phyloP scores from a whole-genome alignment of 2,797 vertebrate species.

The Benthosema pterotum region DNA sequence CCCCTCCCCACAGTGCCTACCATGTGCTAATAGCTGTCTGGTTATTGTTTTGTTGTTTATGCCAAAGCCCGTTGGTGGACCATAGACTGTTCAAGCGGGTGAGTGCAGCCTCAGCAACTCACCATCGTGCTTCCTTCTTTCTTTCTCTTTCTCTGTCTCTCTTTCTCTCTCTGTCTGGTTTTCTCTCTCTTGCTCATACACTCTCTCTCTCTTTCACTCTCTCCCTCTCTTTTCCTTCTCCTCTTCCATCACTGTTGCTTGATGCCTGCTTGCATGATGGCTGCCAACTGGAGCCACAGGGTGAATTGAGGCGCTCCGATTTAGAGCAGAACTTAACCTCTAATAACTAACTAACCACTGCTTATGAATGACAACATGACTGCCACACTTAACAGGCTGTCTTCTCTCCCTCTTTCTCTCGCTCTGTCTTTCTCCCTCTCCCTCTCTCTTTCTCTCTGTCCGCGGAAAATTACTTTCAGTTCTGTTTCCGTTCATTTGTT shows the following conservation, averaged over 20 bases:
- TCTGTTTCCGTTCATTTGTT: constrained; percentile 30
- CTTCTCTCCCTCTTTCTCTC: constrained; percentile 25
- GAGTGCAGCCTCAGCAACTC: constrained; percentile 98
- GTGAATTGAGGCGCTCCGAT: constrained; percentile 76
- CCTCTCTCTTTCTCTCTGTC: constrained; percentile 44
- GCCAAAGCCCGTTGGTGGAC: constrained; percentile 99
- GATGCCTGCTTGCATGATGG: constrained; percentile 99
- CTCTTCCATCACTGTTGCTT: constrained; percentile 84
- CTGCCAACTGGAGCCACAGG: constrained; percentile 87
- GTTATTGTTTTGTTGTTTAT: constrained; percentile 99
- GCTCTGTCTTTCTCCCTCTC: constrained; percentile 13
- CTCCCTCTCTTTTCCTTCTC: constrained; percentile 54
- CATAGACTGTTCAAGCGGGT: constrained; percentile 99
- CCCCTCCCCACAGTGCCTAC: constrained; percentile 76
- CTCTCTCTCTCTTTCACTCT: constrained; percentile 81
- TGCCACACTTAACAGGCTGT: constrained; percentile 73
- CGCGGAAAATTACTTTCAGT: constrained; percentile 46
- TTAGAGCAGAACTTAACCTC: constrained; percentile 59
- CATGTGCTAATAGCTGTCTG: constrained; percentile 99
- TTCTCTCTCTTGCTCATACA: constrained; percentile 35
- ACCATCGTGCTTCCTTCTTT: constrained; percentile 79
- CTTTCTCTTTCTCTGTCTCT: constrained; percentile 33
- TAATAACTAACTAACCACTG: constrained; percentile 81
- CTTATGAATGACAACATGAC: constrained; percentile 76
- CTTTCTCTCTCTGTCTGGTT: constrained; percentile 32